Percentiles rank a stretch among this genome's conserved stretches.
Conservation (phyloP, 2,113 vertebrate species). For the Malaclemys terrapin region DNA sequence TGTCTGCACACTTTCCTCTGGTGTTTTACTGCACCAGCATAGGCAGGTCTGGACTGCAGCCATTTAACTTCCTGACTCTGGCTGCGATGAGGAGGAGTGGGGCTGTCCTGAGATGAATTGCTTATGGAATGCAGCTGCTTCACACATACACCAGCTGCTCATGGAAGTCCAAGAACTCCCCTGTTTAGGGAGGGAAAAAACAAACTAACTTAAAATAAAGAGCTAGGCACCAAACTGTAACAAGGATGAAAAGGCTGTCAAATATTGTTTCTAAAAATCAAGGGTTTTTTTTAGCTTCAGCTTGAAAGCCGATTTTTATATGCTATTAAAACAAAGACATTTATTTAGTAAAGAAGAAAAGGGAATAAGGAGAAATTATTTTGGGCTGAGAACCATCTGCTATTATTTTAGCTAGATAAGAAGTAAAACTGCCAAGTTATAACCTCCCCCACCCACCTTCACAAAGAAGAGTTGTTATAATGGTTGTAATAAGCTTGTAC, state of each 20-base stretch:
- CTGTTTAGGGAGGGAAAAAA: accelerated
- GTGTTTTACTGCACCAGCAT: neutral
- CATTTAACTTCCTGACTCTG: neutral
- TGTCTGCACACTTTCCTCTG: neutral
- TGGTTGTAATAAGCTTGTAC: neutral
- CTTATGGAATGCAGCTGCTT: accelerated
- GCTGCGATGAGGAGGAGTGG: neutral
- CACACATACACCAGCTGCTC: accelerated
- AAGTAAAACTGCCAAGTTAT: neutral
- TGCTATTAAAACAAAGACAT: neutral
- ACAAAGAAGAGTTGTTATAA: conserved; percentile 32
- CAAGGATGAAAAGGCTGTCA: accelerated
- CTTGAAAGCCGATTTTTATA: neutral
- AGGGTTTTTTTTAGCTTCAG: neutral
- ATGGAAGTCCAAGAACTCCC: accelerated
- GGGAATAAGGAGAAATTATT: neutral
- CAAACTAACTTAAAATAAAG: neutral
- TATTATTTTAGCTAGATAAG: conserved; percentile 19
- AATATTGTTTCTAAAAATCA: neutral
- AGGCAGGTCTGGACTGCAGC: neutral
- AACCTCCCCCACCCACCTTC: neutral
- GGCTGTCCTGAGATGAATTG: neutral
- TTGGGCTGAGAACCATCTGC: neutral
- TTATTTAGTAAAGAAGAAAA: neutral
- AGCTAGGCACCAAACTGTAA: neutral